A percentile compares a stretch with the other conserved stretches of the same genome.
Conservation (phyloP, 2,113 vertebrate genomes). For the Lophura nycthemera region DNA sequence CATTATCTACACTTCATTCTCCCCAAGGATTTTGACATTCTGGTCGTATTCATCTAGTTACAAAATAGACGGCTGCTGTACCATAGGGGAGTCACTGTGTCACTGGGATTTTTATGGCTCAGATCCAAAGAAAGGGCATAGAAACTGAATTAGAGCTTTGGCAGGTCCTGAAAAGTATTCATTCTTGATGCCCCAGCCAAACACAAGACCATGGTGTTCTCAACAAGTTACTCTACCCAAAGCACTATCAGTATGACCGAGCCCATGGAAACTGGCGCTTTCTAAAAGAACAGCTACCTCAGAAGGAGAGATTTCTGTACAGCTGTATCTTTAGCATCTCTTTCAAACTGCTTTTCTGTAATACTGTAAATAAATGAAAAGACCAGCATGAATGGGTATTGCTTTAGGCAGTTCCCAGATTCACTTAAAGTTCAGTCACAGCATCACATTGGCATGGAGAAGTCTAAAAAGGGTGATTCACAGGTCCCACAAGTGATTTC, state of each 20-base stretch:
- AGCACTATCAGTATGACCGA: slow-evolving; percentile 43
- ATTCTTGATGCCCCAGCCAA: slow-evolving; percentile 5
- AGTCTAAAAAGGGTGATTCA: slow-evolving; percentile 42
- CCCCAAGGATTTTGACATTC: slow-evolving; percentile 30
- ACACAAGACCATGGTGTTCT: slow-evolving; percentile 34
- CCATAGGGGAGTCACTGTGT: slow-evolving; percentile 45
- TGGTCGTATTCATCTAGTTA: slow-evolving; percentile 48
- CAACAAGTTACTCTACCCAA: slow-evolving; percentile 29
- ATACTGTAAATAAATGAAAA: slow-evolving; percentile 53
- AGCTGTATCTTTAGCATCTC: slow-evolving; percentile 41
- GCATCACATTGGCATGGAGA: neutral
- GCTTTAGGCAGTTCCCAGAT: slow-evolving; percentile 63
- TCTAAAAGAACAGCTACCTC: slow-evolving; percentile 33
- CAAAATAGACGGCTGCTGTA: slow-evolving; percentile 44
- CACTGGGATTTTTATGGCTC: slow-evolving; percentile 51
- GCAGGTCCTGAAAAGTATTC: slow-evolving; percentile 50
- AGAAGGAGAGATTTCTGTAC: slow-evolving; percentile 15
- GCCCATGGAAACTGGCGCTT: slow-evolving; percentile 33
- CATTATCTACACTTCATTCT: slow-evolving; percentile 8
- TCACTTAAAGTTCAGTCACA: slow-evolving; percentile 34
- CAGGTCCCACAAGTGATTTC: slow-evolving; percentile 34
- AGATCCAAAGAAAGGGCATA: slow-evolving; percentile 7
- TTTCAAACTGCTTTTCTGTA: slow-evolving; percentile 44
- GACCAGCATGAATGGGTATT: slow-evolving; percentile 23
- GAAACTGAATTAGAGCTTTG: slow-evolving; percentile 33